These are phyloP conservation scores for Notodromas monacha DNA, from an alignment of 2,888 invertebrate species.

Conservation along the genomic window DNA sequence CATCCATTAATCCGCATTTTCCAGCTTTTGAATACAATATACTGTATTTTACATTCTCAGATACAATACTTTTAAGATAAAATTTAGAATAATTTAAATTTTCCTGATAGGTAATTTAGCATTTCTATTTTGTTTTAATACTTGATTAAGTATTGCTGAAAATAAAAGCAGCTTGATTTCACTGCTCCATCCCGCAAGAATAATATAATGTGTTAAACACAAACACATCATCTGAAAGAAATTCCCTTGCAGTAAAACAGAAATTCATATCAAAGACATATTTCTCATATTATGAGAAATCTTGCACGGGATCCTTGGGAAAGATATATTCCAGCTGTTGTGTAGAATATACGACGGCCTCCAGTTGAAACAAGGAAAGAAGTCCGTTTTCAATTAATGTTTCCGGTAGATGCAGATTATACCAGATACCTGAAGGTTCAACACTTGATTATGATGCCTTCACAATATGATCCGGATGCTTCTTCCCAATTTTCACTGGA, in stretches of 20 bases:
- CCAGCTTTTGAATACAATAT: too few relatives aligned
- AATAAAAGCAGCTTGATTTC: too few relatives aligned
- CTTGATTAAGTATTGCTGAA: too few relatives aligned
- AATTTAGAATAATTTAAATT: too few relatives aligned
- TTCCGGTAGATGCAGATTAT: conserved; percentile 33
- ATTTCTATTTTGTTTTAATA: too few relatives aligned
- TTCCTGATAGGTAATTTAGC: too few relatives aligned
- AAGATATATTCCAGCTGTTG: conserved; percentile 67
- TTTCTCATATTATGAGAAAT: conserved; percentile 70
- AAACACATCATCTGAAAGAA: conserved; percentile 7
- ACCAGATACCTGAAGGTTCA: conserved; percentile 71
- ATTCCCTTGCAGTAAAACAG: not conserved
- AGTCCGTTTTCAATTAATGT: conserved; percentile 48
- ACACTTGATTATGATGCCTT: conserved; percentile 88
- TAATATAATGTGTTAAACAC: too few relatives aligned
- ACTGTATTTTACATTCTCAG: too few relatives aligned
- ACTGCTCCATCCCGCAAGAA: too few relatives aligned
- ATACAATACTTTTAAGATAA: too few relatives aligned
- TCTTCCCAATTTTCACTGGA: conserved; percentile 57
- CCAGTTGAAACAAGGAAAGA: conserved; percentile 77
- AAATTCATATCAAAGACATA: too few relatives aligned
- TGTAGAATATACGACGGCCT: conserved; percentile 82
- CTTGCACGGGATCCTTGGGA: conserved; percentile 69
- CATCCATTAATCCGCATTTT: too few relatives aligned
- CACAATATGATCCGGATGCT: conserved; percentile 94